Evolutionary conservation across 92 coral and sea anemone genomes (phyloP).

Genomic region (Palythoa grandiflora): DNA sequence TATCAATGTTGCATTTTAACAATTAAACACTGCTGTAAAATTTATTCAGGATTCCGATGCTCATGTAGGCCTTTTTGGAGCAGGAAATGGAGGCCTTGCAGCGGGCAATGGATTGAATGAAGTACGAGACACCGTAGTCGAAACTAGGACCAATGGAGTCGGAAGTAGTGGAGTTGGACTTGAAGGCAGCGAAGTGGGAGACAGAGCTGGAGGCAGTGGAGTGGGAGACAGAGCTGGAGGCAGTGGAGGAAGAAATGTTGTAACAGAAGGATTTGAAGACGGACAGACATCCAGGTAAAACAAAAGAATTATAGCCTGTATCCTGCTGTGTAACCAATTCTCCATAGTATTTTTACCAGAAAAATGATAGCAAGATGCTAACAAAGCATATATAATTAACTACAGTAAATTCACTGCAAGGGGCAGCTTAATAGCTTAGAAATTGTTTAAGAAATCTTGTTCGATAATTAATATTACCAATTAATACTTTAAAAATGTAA

Average conservation of each 20-base stretch:
- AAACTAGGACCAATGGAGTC: no score
- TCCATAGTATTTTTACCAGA: neutral
- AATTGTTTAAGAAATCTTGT: neutral
- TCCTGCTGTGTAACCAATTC: neutral
- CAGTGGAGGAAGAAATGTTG: slow-evolving; percentile 7
- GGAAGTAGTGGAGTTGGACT: no score
- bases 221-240: neutral
- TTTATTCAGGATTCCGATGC: neutral
- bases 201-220: neutral
- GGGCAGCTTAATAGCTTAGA: neutral
- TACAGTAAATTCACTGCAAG: neutral
- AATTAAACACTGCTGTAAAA: neutral
- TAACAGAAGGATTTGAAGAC: neutral
- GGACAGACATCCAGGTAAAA: slow-evolving; percentile 14
- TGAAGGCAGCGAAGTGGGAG: neutral
- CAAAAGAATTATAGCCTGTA: neutral
- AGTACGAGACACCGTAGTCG: no score
- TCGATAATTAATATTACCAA: neutral
- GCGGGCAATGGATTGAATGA: no score
- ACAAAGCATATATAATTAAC: neutral
- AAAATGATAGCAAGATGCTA: neutral
- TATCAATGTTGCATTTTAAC: neutral
- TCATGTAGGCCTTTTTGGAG: neutral
- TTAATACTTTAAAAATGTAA: neutral
- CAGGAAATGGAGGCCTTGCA: no score